A percentile compares a stretch with the other conserved stretches of the same genome.
phyloP scores from a whole-genome alignment of 1,140 invertebrate genomes.

The Scaptodrosophila lebanonensis region DNA sequence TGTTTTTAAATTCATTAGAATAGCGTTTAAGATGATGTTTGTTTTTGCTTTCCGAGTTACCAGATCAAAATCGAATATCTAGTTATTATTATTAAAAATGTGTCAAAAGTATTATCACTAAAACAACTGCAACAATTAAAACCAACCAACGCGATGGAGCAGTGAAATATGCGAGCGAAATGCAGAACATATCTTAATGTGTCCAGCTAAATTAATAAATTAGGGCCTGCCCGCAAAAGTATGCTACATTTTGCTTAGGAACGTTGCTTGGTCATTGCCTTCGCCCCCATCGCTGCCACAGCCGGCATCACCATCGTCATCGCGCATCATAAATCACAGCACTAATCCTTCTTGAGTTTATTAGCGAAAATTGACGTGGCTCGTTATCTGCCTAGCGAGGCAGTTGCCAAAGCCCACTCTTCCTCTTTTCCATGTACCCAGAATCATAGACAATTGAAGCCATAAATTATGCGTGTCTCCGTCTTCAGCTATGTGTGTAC shows the following conservation, averaged over 20 bases:
- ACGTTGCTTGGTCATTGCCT: constrained; percentile 20
- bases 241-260: constrained; percentile 36
- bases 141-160: too few relatives aligned
- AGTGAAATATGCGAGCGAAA: too few relatives aligned
- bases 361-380: constrained; percentile 70
- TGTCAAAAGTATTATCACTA: too few relatives aligned
- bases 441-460: constrained; percentile 39
- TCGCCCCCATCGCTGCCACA: background rate
- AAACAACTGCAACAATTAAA: too few relatives aligned
- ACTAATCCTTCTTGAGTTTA: constrained; percentile 74
- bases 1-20: too few relatives aligned
- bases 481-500: too few relatives aligned
- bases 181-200: constrained; percentile 44
- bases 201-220: constrained; percentile 27
- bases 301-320: background rate
- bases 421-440: background rate
- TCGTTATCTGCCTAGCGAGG: constrained; percentile 53
- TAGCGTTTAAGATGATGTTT: too few relatives aligned
- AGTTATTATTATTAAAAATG: too few relatives aligned
- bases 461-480: constrained; percentile 70
- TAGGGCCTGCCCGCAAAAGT: constrained; percentile 48
- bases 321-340: constrained; percentile 63
- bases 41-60: too few relatives aligned
- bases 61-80: too few relatives aligned
- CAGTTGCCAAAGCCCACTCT: constrained; percentile 9